Evolutionary conservation across 2,888 invertebrate species (phyloP).

Genomic region (Tetranychus piercei): DNA sequence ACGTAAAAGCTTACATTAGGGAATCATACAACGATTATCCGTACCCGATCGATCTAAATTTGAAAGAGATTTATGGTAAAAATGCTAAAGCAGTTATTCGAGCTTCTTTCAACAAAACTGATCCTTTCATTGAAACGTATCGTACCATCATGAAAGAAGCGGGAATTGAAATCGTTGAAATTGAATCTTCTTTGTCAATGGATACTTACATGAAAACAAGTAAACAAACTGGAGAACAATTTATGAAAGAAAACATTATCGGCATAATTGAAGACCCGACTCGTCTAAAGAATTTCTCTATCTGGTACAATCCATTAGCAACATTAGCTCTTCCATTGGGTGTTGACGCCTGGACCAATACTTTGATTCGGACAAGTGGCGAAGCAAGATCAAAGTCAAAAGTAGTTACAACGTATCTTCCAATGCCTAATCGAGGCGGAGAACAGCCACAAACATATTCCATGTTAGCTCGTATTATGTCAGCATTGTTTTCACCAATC

Average conservation of each 20-base stretch:
- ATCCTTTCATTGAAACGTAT: neutral
- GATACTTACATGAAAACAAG: neutral
- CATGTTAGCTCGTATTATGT: too few species aligned
- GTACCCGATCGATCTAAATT: neutral
- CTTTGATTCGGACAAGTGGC: neutral
- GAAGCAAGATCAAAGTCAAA: too few species aligned
- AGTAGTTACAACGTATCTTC: neutral
- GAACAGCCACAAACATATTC: too few species aligned
- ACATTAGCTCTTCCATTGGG: constrained; percentile 14
- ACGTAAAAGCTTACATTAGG: too few species aligned
- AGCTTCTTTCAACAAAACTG: neutral
- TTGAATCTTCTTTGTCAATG: constrained; percentile 4
- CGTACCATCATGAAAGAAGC: neutral
- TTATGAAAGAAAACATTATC: neutral
- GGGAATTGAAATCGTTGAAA: neutral
- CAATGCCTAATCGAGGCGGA: neutral
- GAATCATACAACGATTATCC: neutral
- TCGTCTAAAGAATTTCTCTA: neutral
- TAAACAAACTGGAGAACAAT: neutral
- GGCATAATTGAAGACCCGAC: neutral
- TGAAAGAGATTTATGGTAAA: constrained; percentile 27
- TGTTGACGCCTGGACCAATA: constrained; percentile 7
- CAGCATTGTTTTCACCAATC: too few species aligned
- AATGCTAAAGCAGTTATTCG: neutral
- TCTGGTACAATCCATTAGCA: constrained; percentile 16